Base-by-base conservation (phyloP, 2,888 invertebrate species). In the Coleophora flavipennella region DNA sequence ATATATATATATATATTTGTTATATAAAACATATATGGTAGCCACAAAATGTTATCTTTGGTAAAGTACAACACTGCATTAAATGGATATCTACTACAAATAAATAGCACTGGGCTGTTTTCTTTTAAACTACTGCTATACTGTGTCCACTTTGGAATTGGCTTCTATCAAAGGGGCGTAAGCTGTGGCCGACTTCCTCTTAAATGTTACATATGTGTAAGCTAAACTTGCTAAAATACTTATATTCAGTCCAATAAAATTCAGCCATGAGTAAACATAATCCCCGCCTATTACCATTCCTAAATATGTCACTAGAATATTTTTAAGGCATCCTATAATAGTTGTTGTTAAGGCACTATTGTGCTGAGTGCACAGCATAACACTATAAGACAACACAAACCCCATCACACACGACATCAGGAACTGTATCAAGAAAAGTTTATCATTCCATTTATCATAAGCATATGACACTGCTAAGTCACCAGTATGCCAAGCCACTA, bases 281-380 rank as follows among this genome's bases (percentile, higher is more conserved):
- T 99, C 99, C 10, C 98, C 99, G 33, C 98, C 99, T 41, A 99
- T 93, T 33, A 97, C 90, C 98, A 99, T 99, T 25, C 99, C 99
- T 48, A 97, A 86, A 78, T 99, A 99, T 1, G 99, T 99, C 3
- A 99, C 95, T 53, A 96, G 89, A 53, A 99, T 94, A 80, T 99
- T 99, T 86, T 99, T 99, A 40, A 99, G 86, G 62, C 99, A 98
- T 4, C 99, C 99, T 50, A 99, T 95, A 44, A 99, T 97, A 4
- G 98, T 97, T 1, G 99, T 99, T 0, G 99, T 99, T 35, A 99
- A 85, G n/a, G 99, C 98, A 41, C 98, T 98, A 76, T 99, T 99
- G 72, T 94, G 91, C 58, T 94, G 91, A 0, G 99, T 99, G 77
- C 99, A 99, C 32, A 99, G 73, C 59, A 99, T 93, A 10, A 97